A percentile compares a stretch with the other conserved stretches of the same genome.
These are phyloP conservation scores for western clawed frog (Xenopus tropicalis) DNA, from an alignment of 2,113 vertebrate species.

Conservation along the genomic window DNA sequence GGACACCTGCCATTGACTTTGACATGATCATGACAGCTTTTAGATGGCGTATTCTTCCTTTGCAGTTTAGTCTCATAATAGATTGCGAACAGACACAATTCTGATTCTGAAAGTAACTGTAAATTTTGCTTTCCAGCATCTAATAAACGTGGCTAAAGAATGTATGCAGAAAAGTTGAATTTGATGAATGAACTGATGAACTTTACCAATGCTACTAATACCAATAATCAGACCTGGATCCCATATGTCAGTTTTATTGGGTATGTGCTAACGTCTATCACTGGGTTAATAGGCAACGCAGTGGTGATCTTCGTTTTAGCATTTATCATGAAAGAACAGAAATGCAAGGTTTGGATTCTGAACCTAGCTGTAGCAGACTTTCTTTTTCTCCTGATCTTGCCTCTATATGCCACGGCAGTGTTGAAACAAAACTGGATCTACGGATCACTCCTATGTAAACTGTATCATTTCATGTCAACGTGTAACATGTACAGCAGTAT, in stretches of 20 bases:
- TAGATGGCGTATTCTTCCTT: no score
- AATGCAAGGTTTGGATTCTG: conserved; percentile 22
- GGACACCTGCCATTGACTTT: no score
- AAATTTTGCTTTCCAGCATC: no score
- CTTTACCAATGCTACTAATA: no score
- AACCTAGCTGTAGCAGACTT: conserved; percentile 26
- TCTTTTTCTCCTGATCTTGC: conserved; percentile 3
- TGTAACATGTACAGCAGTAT: conserved; percentile 12
- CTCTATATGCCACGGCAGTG: background rate
- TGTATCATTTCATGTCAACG: background rate
- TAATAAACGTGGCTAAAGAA: no score
- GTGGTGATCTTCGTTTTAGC: conserved; percentile 4
- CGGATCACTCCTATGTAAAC: background rate
- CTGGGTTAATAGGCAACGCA: conserved; percentile 16
- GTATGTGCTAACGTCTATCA: background rate
- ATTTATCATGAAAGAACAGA: conserved; percentile 23
- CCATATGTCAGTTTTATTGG: background rate
- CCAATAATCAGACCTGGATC: no score
- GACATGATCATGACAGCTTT: no score
- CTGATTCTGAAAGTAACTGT: no score
- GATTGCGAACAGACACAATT: no score
- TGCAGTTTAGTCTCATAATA: no score
- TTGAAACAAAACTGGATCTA: conserved; percentile 1
- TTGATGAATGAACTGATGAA: no score
- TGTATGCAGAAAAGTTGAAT: no score